Evolutionary conservation across 2,113 vertebrate genomes (phyloP).

Genomic region (Cariama cristata): DNA sequence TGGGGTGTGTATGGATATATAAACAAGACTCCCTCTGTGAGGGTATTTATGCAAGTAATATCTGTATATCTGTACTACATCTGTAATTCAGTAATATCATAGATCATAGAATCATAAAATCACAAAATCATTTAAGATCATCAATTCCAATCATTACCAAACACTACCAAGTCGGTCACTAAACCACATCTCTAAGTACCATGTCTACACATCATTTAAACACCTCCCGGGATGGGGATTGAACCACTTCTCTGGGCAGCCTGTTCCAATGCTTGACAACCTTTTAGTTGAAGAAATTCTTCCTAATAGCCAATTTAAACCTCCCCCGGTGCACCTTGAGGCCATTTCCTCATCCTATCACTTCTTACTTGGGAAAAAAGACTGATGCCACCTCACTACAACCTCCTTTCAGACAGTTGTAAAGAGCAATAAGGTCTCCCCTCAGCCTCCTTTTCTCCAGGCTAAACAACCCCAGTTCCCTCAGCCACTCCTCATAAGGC

Average conservation of each 20-base stretch:
- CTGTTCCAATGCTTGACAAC: too few species aligned
- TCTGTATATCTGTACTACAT: not conserved
- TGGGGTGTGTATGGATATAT: not conserved
- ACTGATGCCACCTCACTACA: too few species aligned
- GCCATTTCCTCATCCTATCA: too few species aligned
- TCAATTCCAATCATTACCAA: accelerated
- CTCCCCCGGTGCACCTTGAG: too few species aligned
- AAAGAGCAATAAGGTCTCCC: too few species aligned
- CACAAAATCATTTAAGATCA: not conserved
- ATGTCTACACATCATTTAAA: not conserved
- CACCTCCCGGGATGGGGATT: not conserved
- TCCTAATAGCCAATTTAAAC: too few species aligned
- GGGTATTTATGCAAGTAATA: not conserved
- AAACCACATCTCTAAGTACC: not conserved
- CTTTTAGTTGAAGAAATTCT: too few species aligned
- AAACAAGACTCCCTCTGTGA: not conserved
- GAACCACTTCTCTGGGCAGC: not conserved
- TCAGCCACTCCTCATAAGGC: too few species aligned
- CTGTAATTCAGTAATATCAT: not conserved
- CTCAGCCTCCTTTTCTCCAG: too few species aligned
- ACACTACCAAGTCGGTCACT: not conserved
- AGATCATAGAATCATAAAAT: not conserved
- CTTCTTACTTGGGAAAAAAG: too few species aligned
- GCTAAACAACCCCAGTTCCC: too few species aligned
- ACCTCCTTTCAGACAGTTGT: too few species aligned